phyloP scores from a whole-genome alignment of 2,113 vertebrate genomes.

The Eubucco bourcierii region DNA sequence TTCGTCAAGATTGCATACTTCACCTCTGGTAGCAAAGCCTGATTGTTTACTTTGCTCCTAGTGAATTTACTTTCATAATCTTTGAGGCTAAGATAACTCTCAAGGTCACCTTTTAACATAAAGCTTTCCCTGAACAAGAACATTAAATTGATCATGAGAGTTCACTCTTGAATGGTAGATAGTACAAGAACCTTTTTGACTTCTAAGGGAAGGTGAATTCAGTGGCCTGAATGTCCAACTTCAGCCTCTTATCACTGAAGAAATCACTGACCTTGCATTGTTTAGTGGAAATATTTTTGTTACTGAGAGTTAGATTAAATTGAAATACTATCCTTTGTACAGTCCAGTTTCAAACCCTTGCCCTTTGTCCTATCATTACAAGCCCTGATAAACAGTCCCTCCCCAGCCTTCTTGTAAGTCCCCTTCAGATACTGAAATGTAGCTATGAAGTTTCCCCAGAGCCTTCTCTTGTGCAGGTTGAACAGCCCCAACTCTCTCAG shows the following conservation, averaged over 20 bases:
- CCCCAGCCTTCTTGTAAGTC: too few relatives aligned
- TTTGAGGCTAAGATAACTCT: background rate
- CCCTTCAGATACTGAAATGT: too few relatives aligned
- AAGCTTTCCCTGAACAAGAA: background rate
- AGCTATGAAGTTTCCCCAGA: too few relatives aligned
- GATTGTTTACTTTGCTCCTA: background rate
- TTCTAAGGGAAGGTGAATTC: background rate
- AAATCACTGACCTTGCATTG: background rate
- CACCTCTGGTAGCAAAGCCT: background rate
- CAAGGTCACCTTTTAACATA: background rate
- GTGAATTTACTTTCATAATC: background rate
- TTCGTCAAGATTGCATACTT: constrained; percentile 2
- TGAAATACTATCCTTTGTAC: background rate
- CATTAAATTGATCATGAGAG: background rate
- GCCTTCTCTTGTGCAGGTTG: too few relatives aligned
- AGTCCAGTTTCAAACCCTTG: background rate
- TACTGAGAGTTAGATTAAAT: background rate
- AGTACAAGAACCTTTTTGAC: background rate
- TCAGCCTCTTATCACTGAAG: background rate
- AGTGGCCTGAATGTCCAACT: background rate
- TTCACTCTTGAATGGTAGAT: background rate
- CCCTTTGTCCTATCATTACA: too few relatives aligned
- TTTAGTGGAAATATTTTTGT: background rate
- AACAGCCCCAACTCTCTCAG: too few relatives aligned
- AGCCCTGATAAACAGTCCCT: too few relatives aligned